These are phyloP conservation scores for Drosophila obscura DNA, from an alignment of 1,140 invertebrate genomes.

Conservation along the genomic window DNA sequence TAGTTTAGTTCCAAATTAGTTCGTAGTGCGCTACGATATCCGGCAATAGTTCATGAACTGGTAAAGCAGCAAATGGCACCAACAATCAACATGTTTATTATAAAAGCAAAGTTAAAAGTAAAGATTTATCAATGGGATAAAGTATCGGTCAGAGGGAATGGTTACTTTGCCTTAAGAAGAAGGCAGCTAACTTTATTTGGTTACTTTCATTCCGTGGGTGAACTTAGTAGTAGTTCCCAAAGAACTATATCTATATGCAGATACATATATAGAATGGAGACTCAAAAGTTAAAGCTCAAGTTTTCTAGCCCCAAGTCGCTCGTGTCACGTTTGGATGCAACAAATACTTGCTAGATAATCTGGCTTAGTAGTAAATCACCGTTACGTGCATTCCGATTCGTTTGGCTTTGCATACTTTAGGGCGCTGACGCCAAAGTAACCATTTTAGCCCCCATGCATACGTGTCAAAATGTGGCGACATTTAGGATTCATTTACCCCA, in stretches of 20 bases:
- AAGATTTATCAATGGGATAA: too few relatives aligned
- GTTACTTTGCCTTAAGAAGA: too few relatives aligned
- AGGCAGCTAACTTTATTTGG: too few relatives aligned
- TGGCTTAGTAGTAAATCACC: conserved; percentile 44
- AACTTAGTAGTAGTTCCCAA: too few relatives aligned
- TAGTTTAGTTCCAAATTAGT: neutral
- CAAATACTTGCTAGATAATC: conserved; percentile 42
- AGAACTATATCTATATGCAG: too few relatives aligned
- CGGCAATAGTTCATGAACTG: too few relatives aligned
- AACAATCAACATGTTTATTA: neutral
- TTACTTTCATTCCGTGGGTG: too few relatives aligned
- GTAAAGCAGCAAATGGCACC: too few relatives aligned
- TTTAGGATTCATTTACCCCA: conserved; percentile 26
- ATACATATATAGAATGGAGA: neutral
- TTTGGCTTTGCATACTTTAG: conserved; percentile 31
- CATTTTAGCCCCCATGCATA: conserved; percentile 22
- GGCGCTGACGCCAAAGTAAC: neutral
- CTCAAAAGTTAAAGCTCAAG: conserved; percentile 3
- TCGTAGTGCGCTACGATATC: too few relatives aligned
- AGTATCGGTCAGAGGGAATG: too few relatives aligned
- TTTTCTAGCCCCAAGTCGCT: conserved; percentile 1
- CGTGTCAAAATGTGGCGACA: conserved; percentile 55
- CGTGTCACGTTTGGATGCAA: conserved; percentile 42
- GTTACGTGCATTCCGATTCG: conserved; percentile 48
- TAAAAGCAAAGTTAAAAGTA: too few relatives aligned